A percentile compares a stretch with the other conserved stretches of the same genome.
phyloP scores from a whole-genome alignment of 2,888 invertebrate species.

The Meteorus colon region DNA sequence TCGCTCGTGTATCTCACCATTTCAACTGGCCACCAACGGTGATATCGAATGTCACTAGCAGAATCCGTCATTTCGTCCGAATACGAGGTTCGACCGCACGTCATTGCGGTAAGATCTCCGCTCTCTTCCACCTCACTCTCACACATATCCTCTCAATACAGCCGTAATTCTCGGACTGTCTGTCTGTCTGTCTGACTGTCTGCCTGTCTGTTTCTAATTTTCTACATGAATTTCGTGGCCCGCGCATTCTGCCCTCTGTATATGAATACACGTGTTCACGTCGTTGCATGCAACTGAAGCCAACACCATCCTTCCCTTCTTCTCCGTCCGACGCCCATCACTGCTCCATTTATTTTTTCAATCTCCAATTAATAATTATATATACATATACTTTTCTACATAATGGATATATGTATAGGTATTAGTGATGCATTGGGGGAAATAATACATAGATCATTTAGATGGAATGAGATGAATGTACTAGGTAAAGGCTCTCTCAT shows the following conservation, averaged over 20 bases:
- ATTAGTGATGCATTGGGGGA: no score
- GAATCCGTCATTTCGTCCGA: conserved; percentile 72
- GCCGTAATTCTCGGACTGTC: conserved; percentile 42
- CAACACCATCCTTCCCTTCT: conserved; percentile 12
- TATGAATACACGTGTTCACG: conserved; percentile 11
- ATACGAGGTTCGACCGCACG: conserved; percentile 71
- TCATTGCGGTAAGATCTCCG: conserved; percentile 72
- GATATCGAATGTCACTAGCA: conserved; percentile 73
- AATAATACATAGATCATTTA: neutral
- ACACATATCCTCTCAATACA: conserved; percentile 40
- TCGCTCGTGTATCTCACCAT: conserved; percentile 47
- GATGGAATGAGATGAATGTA: neutral
- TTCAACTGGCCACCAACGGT: conserved; percentile 64
- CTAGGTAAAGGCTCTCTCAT: neutral
- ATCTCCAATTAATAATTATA: no score
- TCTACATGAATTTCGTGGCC: conserved; percentile 64
- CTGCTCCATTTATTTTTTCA: neutral
- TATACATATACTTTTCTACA: neutral
- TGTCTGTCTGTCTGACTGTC: no score
- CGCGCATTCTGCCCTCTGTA: conserved; percentile 33
- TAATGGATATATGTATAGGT: neutral
- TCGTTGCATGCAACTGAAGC: conserved; percentile 36
- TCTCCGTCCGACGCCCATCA: neutral
- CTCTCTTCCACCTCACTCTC: conserved; percentile 44
- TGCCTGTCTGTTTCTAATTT: conserved; percentile 65